A percentile compares a stretch with the other conserved stretches of the same genome.
phyloP scores from a whole-genome alignment of 2,797 vertebrate genomes.

The Megaceryle alcyon region DNA sequence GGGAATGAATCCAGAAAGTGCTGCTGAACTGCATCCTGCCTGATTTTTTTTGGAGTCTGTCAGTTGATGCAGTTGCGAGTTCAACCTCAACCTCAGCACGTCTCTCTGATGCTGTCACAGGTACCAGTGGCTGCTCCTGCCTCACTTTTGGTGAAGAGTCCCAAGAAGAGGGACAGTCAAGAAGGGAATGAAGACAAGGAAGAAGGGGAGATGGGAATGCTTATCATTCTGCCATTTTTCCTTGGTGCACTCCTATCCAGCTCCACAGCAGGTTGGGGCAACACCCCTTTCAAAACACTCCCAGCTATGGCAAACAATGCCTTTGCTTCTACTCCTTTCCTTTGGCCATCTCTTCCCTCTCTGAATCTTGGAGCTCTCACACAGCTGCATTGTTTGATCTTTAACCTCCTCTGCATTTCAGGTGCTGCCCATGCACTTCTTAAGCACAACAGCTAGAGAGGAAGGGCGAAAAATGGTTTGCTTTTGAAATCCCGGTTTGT shows the following conservation, averaged over 20 bases:
- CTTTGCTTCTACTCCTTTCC: background rate
- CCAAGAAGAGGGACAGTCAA: background rate
- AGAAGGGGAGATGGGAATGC: background rate
- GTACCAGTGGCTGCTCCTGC: background rate
- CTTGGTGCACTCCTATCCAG: background rate
- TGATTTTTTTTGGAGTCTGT: background rate
- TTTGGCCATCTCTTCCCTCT: background rate
- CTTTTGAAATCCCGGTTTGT: background rate
- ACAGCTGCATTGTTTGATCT: background rate
- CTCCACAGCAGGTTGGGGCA: background rate
- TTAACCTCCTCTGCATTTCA: background rate
- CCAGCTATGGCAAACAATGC: background rate
- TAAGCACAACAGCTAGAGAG: background rate
- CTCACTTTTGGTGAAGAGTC: background rate
- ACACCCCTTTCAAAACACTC: background rate
- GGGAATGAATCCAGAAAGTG: background rate
- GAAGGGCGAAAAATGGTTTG: background rate
- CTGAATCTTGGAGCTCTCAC: background rate
- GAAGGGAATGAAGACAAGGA: background rate
- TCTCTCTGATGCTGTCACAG: background rate
- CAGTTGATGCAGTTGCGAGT: background rate
- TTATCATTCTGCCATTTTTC: background rate
- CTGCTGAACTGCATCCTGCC: background rate
- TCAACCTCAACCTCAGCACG: fast-evolving
- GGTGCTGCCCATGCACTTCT: background rate